phyloP scores from a whole-genome alignment of 2,113 vertebrate genomes.

The Trematocara stigmaticum region DNA sequence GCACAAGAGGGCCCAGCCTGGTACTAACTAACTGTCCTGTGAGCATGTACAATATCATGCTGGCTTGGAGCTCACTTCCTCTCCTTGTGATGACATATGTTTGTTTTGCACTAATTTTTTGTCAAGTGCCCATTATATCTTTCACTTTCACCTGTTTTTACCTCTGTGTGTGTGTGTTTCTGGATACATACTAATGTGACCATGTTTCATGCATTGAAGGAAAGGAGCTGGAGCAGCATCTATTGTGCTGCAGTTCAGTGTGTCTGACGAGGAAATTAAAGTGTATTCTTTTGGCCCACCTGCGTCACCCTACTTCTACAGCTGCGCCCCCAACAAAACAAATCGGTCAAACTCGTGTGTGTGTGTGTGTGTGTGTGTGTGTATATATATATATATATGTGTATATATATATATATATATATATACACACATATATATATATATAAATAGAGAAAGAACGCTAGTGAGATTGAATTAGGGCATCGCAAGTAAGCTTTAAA shows the following conservation, averaged over 20 bases:
- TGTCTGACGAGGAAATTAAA: slow-evolving; percentile 7
- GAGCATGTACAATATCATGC: background rate
- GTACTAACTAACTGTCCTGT: background rate
- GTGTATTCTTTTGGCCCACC: background rate
- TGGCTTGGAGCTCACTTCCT: background rate
- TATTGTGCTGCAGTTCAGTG: background rate
- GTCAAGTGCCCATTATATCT: background rate
- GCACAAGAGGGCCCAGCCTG: background rate
- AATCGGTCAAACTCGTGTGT: background rate
- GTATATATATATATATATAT: background rate
- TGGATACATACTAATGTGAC: slow-evolving; percentile 17
- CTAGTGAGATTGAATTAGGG: background rate
- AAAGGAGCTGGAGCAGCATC: background rate
- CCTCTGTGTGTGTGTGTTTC: background rate
- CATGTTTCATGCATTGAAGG: background rate
- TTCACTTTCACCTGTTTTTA: background rate
- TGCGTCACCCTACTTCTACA: background rate
- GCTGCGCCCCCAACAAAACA: background rate
- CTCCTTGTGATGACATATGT: background rate
- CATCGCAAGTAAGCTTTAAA: background rate
- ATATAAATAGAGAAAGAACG: background rate
- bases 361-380: background rate
- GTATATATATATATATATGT: background rate
- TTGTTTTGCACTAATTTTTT: background rate
- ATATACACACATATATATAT: no score